Conservation (phyloP, 2,888 invertebrate genomes). For the Teinopalpus imperialis region DNA sequence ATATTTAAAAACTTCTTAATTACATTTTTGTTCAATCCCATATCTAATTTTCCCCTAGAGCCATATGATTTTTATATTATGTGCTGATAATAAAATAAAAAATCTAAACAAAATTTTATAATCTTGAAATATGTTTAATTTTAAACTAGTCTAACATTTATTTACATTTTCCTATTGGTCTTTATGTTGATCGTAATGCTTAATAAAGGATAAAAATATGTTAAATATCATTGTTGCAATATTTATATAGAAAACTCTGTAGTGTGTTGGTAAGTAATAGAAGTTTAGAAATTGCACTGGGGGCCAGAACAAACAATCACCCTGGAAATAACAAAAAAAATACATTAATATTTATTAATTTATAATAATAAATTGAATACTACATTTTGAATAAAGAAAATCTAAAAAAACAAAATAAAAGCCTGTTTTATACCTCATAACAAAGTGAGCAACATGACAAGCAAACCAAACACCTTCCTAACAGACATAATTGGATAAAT, state of each 20-base stretch:
- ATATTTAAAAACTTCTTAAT: too few relatives aligned
- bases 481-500: too few relatives aligned
- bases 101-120: constrained; percentile 1
- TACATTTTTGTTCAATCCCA: too few relatives aligned
- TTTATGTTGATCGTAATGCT: constrained; percentile 82
- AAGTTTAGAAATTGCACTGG: constrained; percentile 96
- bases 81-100: constrained; percentile 11
- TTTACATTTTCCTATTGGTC: constrained; percentile 25
- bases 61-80: too few relatives aligned
- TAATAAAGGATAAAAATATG: constrained; percentile 93
- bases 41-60: too few relatives aligned
- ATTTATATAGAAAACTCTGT: constrained; percentile 94
- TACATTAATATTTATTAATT: background rate
- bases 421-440: too few relatives aligned
- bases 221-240: constrained; percentile 93
- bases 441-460: too few relatives aligned
- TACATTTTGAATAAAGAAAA: too few relatives aligned
- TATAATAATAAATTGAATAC: too few relatives aligned
- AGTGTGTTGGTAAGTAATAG: constrained; percentile 89
- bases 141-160: constrained; percentile 13
- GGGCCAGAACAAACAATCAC: constrained; percentile 95
- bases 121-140: constrained; percentile 16
- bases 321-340: constrained; percentile 76
- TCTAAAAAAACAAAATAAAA: too few relatives aligned
- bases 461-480: too few relatives aligned